Percentiles rank a stretch among this genome's conserved stretches.
Conservation (phyloP, 2,797 vertebrate genomes). For the Anableps anableps region DNA sequence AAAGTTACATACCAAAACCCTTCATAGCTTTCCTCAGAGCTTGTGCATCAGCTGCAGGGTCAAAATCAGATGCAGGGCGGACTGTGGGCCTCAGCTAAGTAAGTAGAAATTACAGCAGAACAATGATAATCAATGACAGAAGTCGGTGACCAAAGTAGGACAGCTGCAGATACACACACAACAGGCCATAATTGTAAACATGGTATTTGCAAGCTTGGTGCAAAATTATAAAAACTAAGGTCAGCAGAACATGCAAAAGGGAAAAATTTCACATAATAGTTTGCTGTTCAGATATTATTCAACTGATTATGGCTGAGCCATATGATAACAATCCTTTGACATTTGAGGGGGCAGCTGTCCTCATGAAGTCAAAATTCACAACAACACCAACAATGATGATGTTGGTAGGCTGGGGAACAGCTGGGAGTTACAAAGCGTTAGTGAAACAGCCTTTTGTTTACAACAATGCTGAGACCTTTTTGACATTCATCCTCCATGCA, state of each 20-base stretch:
- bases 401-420: conserved; percentile 44
- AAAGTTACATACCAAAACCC: conserved; percentile 86
- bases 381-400: conserved; percentile 39
- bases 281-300: conserved; percentile 16
- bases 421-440: conserved; percentile 25
- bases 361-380: conserved; percentile 45
- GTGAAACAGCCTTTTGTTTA: conserved; percentile 58
- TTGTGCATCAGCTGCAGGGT: conserved; percentile 89
- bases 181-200: background rate
- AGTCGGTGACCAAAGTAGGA: background rate
- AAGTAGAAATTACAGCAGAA: conserved; percentile 31
- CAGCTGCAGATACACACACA: background rate
- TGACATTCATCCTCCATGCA: conserved; percentile 43
- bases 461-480: conserved; percentile 53
- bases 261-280: background rate
- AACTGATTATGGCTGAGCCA: conserved; percentile 4
- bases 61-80: conserved; percentile 74
- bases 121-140: conserved; percentile 8
- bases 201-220: conserved; percentile 13
- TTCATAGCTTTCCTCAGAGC: conserved; percentile 98
- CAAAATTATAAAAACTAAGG: conserved; percentile 21
- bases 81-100: conserved; percentile 88
- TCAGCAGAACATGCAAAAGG: conserved; percentile 36
- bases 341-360: conserved; percentile 42
- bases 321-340: conserved; percentile 37